Base-by-base conservation (phyloP, 2,888 invertebrate genomes). In the Andrena bucephala region DNA sequence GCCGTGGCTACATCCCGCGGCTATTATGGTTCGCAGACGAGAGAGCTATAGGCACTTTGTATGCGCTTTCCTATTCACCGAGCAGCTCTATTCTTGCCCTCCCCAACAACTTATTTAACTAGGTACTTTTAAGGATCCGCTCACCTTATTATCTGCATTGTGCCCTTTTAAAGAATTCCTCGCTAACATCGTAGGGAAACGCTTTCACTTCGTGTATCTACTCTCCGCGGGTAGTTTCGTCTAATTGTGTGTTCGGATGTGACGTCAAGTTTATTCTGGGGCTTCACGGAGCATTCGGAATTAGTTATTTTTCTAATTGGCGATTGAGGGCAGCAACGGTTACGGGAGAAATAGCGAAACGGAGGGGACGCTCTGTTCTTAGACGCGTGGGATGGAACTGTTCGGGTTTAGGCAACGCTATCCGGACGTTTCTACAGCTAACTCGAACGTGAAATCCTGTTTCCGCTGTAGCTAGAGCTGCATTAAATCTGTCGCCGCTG, bases 1-100 rank as follows among this genome's bases (percentile, higher is more conserved):
- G 77, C 75, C 83, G 81, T 79, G 65, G 69, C 52, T 68, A 73
- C 65, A 77, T 67, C 87, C 78, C 74, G 74, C 63, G 74, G 73
- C 76, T 83, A 83, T 85, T 80, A 85, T 72, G 75, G 50, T 71
- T 76, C 77, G 62, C 72, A 70, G 68, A 73, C 76, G 68, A 65
- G 60, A 57, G 36, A 78, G 69, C 77, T 80, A 76, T 66, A 82
- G 85, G 50, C 71, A 80, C 83, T 83, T 81, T 81, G 65, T 77
- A 77, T 50, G 68, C 76, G 72, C 60, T 75, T 65, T 68, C 42
- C 69, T 81, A 69, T 84, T 80, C 50, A 62, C 42, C 42, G 75
- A 29, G 24, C 69, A 50, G 13, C 69, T 60, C 57, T n/a, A 48
- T 71, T 79, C 65, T 74, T 81, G 10, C 29, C 16, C 42, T 29